Evolutionary conservation across 2,797 vertebrate genomes (phyloP).

Genomic region (Betta splendens): DNA sequence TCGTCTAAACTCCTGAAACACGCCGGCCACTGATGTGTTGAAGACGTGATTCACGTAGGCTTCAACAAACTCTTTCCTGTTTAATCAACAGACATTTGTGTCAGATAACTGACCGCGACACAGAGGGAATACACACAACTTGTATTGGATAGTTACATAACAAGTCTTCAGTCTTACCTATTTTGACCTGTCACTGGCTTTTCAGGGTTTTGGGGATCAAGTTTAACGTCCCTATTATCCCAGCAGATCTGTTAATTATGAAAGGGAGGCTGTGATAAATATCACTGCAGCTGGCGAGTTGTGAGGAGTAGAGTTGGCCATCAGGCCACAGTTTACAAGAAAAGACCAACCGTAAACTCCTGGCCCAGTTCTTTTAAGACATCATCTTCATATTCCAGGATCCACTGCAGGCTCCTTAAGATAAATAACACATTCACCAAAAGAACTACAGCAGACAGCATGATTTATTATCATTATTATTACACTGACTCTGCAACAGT

Average conservation of each 20-base stretch:
- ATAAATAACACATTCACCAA: neutral
- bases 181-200: slow-evolving; percentile 70
- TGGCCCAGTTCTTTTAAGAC: slow-evolving; percentile 77
- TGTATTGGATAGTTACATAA: neutral
- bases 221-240: slow-evolving; percentile 55
- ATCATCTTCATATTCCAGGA: slow-evolving; percentile 85
- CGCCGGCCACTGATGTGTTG: slow-evolving; percentile 85
- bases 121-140: neutral
- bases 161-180: slow-evolving; percentile 55
- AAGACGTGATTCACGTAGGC: slow-evolving; percentile 88
- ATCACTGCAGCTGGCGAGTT: neutral
- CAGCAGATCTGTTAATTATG: slow-evolving; percentile 61
- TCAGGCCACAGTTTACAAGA: neutral
- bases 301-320: neutral
- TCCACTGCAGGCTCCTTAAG: slow-evolving; percentile 84
- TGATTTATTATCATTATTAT: too few species aligned
- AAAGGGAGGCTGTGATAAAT: neutral
- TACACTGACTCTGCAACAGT: slow-evolving; percentile 76
- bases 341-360: slow-evolving; percentile 83
- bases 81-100: neutral
- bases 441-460: neutral
- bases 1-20: slow-evolving; percentile 87
- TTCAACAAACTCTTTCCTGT: slow-evolving; percentile 88
- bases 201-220: slow-evolving; percentile 68
- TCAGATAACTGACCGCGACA: fast-evolving